phyloP scores from a whole-genome alignment of 2,888 invertebrate species.

The Drymonia ruficornis region DNA sequence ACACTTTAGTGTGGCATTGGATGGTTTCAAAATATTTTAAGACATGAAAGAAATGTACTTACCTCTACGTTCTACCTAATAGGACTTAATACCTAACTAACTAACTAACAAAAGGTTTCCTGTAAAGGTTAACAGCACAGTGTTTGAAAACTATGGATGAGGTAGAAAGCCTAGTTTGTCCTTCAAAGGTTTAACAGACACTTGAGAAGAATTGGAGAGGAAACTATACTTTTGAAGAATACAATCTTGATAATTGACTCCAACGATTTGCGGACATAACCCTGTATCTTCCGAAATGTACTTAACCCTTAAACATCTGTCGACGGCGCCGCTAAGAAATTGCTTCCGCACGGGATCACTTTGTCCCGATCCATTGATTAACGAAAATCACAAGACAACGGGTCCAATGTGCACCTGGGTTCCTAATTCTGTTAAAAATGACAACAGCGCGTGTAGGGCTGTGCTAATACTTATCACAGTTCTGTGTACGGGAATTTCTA shows the following conservation, averaged over 20 bases:
- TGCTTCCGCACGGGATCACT: conserved; percentile 58
- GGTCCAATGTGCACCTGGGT: conserved; percentile 56
- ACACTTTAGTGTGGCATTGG: too few species aligned
- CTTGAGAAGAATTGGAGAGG: too few species aligned
- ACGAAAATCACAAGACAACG: conserved; percentile 68
- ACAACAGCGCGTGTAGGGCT: conserved; percentile 32
- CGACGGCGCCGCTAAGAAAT: conserved; percentile 65
- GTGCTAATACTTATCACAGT: conserved; percentile 6
- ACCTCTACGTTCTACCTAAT: too few species aligned
- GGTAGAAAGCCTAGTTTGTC: too few species aligned
- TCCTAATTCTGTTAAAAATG: conserved; percentile 57
- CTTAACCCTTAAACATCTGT: conserved; percentile 38
- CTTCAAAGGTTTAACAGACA: too few species aligned
- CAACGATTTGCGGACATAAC: conserved; percentile 11
- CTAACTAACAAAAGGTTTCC: too few species aligned
- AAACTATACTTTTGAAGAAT: not conserved
- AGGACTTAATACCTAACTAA: too few species aligned
- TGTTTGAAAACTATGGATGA: too few species aligned
- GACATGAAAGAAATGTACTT: too few species aligned
- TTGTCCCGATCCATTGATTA: conserved; percentile 69
- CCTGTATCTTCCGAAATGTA: conserved; percentile 28
- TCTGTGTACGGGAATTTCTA: too few species aligned
- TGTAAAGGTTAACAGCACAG: too few species aligned
- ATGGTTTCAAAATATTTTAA: too few species aligned
- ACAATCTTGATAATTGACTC: conserved; percentile 2